Evolutionary conservation across 2,113 vertebrate genomes (phyloP).

Genomic region (Chaetodon trifascialis): DNA sequence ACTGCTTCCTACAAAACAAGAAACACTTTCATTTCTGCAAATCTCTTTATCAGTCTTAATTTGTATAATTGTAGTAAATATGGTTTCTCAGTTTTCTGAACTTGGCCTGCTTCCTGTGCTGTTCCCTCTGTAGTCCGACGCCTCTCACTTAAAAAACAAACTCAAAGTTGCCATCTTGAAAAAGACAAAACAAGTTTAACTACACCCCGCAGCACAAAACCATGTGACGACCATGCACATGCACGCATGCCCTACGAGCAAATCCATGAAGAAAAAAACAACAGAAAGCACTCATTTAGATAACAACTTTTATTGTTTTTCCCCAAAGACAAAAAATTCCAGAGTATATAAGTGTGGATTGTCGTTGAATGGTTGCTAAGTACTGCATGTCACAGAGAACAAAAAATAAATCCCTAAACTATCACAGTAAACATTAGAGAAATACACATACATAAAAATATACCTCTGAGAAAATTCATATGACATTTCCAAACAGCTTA

Average conservation of each 20-base stretch:
- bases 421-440: conserved; percentile 68
- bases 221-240: not conserved
- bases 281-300: conserved; percentile 2
- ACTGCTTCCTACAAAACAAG: not conserved
- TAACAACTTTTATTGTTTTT: conserved; percentile 67
- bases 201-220: not conserved
- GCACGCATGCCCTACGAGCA: not conserved
- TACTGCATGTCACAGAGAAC: conserved; percentile 58
- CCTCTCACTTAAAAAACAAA: too few species aligned
- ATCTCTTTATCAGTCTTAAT: not conserved
- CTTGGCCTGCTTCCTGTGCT: not conserved
- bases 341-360: conserved; percentile 72
- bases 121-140: not conserved
- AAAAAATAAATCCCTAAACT: conserved; percentile 60
- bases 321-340: conserved; percentile 41
- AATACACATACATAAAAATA: conserved; percentile 78
- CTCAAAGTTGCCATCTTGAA: too few species aligned
- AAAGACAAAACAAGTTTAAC: not conserved
- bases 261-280: not conserved
- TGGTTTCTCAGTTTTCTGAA: not conserved
- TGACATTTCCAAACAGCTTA: conserved; percentile 74
- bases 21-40: conserved; percentile 9
- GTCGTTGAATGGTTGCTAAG: conserved; percentile 54
- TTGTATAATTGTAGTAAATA: not conserved
- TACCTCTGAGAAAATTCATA: conserved; percentile 73